Evolutionary conservation across 2,888 invertebrate genomes (phyloP), one percentile per base, ranked within the genome.

Genomic region (Mythimna albipuncta): DNA sequence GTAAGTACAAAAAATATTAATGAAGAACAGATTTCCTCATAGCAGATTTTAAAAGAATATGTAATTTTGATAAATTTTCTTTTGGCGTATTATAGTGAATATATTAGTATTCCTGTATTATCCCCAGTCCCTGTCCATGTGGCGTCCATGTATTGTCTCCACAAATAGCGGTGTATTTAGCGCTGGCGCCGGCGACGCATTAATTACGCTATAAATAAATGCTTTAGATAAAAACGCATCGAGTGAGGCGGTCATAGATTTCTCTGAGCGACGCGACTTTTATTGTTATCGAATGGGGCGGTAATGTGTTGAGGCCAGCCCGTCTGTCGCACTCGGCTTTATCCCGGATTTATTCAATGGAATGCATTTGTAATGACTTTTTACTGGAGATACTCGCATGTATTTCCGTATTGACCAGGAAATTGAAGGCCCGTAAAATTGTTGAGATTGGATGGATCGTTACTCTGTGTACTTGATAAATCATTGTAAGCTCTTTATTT

Each of bases 131-230:
- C 44, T 71, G 32, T 59, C 50, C 61, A 68, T 63, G 73, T 74
- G 77, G 59, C 81, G 66, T 64, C 80, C 87, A 77, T 83, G 69
- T 79, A 82, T 86, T 86, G 85, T 79, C 71, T 81, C 85, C 82
- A 81, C 87, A 88, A 90, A 90, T 90, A 89, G 88, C 86, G 77
- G 75, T 74, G 86, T 81, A 83, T 89, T 89, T 86, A 88, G 82
- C 83, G 79, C 81, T 85, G 89, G 90, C 90, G 90, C 89, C 89
- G 89, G 85, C 85, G 88, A 90, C 90, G 85, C 90, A 91, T 90
- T 90, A 91, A 90, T 91, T 91, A 90, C 88, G 83, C 89, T 91
- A 90, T 90, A 91, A 90, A 91, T 91, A 90, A 88, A 84, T 85
- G 83, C 81, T 87, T 87, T 83, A 85, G 81, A 84, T 87, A 84